These are phyloP conservation scores for Deroplatys truncata DNA, from an alignment of 2,888 invertebrate genomes.

Conservation along the genomic window DNA sequence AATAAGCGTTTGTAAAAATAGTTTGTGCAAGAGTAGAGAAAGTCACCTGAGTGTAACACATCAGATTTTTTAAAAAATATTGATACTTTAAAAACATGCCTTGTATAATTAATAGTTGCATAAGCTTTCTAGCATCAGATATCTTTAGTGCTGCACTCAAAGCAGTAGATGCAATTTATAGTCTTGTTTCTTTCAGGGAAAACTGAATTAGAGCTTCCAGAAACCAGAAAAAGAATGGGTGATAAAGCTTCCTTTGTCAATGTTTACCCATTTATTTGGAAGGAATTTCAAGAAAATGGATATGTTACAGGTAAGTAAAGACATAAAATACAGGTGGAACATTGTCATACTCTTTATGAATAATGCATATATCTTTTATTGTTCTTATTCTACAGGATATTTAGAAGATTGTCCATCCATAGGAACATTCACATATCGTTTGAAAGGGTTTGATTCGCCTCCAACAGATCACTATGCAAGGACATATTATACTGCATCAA, in stretches of 20 bases:
- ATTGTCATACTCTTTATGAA: neutral
- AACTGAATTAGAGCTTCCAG: conserved; percentile 79
- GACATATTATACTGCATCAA: conserved; percentile 69
- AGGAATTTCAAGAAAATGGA: conserved; percentile 65
- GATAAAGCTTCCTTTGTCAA: conserved; percentile 63
- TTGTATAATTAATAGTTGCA: too few species aligned
- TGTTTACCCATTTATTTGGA: conserved; percentile 83
- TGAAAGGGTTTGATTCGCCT: conserved; percentile 76
- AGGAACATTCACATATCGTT: conserved; percentile 85
- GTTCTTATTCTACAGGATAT: conserved; percentile 61
- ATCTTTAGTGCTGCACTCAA: too few species aligned
- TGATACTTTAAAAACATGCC: too few species aligned
- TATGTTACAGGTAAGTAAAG: conserved; percentile 41
- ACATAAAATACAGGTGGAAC: neutral
- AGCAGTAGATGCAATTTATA: too few species aligned
- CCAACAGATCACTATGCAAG: conserved; percentile 91
- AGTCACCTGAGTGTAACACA: too few species aligned
- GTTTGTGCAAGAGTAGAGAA: too few species aligned
- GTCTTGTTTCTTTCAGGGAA: conserved; percentile 38
- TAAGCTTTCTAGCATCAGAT: too few species aligned
- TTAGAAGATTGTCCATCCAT: conserved; percentile 80
- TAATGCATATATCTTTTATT: neutral
- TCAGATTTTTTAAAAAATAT: too few species aligned
- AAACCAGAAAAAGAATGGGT: conserved; percentile 66
- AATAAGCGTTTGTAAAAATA: too few species aligned